These are phyloP conservation scores for Acrossocheilus wenchowensis DNA, from an alignment of 2,797 vertebrate species.

Conservation along the genomic window DNA sequence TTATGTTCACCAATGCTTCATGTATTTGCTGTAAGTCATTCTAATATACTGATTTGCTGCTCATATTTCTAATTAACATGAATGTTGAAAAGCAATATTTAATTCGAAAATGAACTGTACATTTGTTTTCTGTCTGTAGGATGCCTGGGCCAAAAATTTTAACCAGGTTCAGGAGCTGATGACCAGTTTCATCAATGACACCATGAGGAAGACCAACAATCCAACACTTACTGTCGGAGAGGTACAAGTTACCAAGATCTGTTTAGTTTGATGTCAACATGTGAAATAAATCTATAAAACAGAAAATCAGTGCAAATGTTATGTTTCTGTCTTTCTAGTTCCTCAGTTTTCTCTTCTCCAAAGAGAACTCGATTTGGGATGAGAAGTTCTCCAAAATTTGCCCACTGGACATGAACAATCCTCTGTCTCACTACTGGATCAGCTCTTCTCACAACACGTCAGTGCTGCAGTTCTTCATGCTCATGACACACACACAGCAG, in stretches of 20 bases:
- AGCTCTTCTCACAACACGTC: constrained; percentile 98
- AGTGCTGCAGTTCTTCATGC: constrained; percentile 65
- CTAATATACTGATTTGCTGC: neutral
- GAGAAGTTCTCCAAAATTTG: constrained; percentile 85
- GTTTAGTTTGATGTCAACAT: neutral
- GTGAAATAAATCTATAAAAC: neutral
- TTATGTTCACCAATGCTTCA: neutral
- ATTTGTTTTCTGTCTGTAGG: constrained; percentile 71
- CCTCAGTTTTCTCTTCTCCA: constrained; percentile 93
- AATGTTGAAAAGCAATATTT: neutral
- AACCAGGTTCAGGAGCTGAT: constrained; percentile 91
- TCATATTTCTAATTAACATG: neutral
- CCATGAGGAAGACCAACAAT: constrained; percentile 93
- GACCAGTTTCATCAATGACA: constrained; percentile 94
- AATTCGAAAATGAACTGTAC: neutral
- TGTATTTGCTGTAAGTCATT: neutral
- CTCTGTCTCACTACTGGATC: constrained; percentile 98
- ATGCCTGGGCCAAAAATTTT: constrained; percentile 88
- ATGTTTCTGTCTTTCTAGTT: constrained; percentile 76
- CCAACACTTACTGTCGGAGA: constrained; percentile 92
- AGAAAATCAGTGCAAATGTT: neutral
- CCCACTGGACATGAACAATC: constrained; percentile 93
- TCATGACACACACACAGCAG: constrained; percentile 18
- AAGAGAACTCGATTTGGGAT: constrained; percentile 96
- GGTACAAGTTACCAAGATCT: constrained; percentile 72